Percentiles rank a stretch among this genome's conserved stretches.
Conservation (phyloP, 2,113 vertebrate species). For the Pleuronectes platessa region DNA sequence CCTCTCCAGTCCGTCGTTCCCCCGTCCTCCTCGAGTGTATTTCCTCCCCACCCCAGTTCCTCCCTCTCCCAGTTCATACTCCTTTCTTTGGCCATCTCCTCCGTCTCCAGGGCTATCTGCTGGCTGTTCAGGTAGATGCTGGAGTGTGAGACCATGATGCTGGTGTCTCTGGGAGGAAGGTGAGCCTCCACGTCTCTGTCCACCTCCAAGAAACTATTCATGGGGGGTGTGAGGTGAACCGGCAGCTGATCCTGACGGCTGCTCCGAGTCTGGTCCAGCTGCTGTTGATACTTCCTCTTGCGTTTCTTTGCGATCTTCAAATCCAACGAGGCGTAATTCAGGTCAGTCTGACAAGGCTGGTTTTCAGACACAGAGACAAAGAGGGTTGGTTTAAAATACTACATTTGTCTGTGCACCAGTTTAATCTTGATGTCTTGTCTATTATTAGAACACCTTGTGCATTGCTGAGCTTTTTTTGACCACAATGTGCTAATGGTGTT, state of each 20-base stretch:
- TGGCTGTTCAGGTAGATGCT: conserved; percentile 85
- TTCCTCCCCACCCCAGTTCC: neutral
- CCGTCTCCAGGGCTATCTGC: conserved; percentile 76
- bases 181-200: conserved; percentile 53
- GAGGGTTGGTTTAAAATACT: neutral
- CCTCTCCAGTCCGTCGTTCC: conserved; percentile 8
- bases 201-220: conserved; percentile 53
- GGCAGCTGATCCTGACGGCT: conserved; percentile 35
- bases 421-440: conserved; percentile 24
- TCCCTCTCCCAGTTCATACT: conserved; percentile 31
- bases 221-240: conserved; percentile 1
- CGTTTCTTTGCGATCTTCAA: conserved; percentile 69
- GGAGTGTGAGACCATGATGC: conserved; percentile 75
- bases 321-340: conserved; percentile 83
- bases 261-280: conserved; percentile 34
- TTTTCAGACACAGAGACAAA: conserved; percentile 9
- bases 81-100: conserved; percentile 66
- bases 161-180: conserved; percentile 69
- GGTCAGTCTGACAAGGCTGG: conserved; percentile 60
- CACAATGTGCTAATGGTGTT: conserved; percentile 36
- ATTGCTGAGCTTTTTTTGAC: conserved; percentile 37
- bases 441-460: conserved; percentile 57
- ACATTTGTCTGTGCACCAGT: neutral
- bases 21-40: neutral
- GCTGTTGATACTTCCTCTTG: conserved; percentile 67